Base-by-base conservation (phyloP, 2,113 vertebrate genomes). In the Zosterops lateralis region DNA sequence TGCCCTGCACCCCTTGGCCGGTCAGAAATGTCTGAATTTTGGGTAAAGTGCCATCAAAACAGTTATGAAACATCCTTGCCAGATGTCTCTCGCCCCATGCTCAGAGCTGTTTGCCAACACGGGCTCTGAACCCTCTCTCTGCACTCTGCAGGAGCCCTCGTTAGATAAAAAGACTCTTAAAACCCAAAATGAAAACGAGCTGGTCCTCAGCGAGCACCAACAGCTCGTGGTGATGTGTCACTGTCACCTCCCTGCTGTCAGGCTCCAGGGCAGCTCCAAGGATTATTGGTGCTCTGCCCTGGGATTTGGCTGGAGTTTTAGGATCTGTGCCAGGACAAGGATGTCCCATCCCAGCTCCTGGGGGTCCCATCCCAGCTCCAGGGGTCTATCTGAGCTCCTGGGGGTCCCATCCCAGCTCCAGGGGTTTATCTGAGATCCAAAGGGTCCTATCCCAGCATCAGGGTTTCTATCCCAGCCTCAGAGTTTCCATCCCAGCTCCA, bases 141-240 rank as follows among this genome's bases (percentile, higher is more conserved):
- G 66, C 6, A 0, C 64, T 28, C 70, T 14, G 34, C 2, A 14
- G 67, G 75, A 60, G 83, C 53, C 45, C 79, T 93, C 18, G 1
- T 85, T 64, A 67, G 47, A 76, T 60, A 57, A 64, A 90, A 83
- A 67, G 45, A 44, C 70, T 29, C 74, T 89, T 82, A 78, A 42
- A 92, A 6, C 58, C 81, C 62, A 34, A 34, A 87, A 40, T 7
- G 31, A 29, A 13, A 72, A 53, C 1, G 25, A 82, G 72, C 80
- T 83, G 14, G 0, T 50, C 60, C 76, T 64, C 25, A 4, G 68
- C 0, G 3, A 51, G 44, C 32, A 3, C 76, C 2, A 0, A 9
- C 50, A 71, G 81, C 73, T 66, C 1, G 1, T 5, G 67, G 75
- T 1, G 3, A 7, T 7, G 3, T 5, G 2, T 48, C 8, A 3